These are phyloP conservation scores for Halotydeus destructor DNA, from an alignment of 1,140 invertebrate genomes.

Conservation along the genomic window DNA sequence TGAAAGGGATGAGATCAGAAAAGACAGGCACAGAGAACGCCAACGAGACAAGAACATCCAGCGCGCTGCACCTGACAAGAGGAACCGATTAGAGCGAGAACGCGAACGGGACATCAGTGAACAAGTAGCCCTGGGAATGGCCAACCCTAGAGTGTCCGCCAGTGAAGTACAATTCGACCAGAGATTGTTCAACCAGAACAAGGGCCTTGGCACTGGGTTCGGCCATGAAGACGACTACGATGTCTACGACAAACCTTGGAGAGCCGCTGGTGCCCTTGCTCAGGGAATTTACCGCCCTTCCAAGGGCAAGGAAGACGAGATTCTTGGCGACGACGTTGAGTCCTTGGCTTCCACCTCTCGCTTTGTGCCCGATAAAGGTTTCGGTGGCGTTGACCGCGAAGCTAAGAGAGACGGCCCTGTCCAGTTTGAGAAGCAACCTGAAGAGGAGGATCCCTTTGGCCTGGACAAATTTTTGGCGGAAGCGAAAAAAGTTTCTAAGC, in stretches of 20 bases:
- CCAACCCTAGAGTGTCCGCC: conserved; percentile 41
- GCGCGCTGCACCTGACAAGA: conserved; percentile 78
- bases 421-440: conserved; percentile 68
- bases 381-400: conserved; percentile 61
- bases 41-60: conserved; percentile 79
- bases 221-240: conserved; percentile 94
- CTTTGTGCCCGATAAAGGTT: conserved; percentile 91
- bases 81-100: conserved; percentile 68
- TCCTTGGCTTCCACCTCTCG: conserved; percentile 53
- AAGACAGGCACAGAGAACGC: conserved; percentile 72
- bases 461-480: conserved; percentile 92
- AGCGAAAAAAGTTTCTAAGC: conserved; percentile 51
- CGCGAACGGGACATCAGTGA: conserved; percentile 93
- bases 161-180: conserved; percentile 81
- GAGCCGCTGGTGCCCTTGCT: conserved; percentile 47
- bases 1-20: conserved; percentile 70
- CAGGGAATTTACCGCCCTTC: conserved; percentile 78
- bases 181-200: conserved; percentile 77
- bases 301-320: conserved; percentile 50
- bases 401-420: conserved; percentile 66
- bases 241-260: conserved; percentile 75
- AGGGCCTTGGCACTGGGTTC: conserved; percentile 90
- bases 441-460: conserved; percentile 84
- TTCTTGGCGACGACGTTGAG: conserved; percentile 71
- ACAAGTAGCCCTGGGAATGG: conserved; percentile 89